phyloP scores from a whole-genome alignment of 1,140 invertebrate genomes.

The Arion vulgaris region DNA sequence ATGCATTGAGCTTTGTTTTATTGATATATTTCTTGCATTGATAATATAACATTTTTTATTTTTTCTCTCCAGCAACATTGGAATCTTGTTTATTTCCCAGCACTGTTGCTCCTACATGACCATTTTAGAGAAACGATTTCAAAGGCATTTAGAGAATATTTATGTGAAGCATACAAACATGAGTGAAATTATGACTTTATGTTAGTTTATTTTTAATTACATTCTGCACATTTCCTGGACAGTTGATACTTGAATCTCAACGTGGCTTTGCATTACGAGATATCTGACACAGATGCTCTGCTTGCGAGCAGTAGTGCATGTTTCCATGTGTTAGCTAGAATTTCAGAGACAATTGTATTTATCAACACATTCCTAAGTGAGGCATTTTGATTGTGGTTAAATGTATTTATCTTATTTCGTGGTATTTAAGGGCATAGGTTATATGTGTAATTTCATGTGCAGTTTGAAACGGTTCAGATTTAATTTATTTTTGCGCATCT shows the following conservation, averaged over 20 bases:
- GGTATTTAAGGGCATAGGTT: background rate
- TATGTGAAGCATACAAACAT: background rate
- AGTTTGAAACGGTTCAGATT: constrained; percentile 10
- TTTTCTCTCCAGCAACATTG: background rate
- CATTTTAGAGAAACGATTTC: background rate
- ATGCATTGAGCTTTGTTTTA: background rate
- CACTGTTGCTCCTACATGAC: background rate
- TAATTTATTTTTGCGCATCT: constrained; percentile 3
- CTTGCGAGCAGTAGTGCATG: background rate
- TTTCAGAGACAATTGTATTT: background rate
- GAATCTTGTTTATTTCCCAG: background rate
- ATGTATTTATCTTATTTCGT: background rate
- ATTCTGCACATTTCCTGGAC: background rate
- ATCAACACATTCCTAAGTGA: background rate
- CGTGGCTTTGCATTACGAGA: background rate
- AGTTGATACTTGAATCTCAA: background rate
- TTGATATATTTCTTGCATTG: no score
- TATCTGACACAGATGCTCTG: background rate
- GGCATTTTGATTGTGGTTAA: background rate
- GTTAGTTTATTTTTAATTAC: background rate
- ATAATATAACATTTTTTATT: background rate
- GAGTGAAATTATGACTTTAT: background rate
- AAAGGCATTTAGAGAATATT: background rate
- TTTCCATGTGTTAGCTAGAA: background rate
- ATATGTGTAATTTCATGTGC: constrained; percentile 3